These are phyloP conservation scores for Notocelia uddmanniana DNA, from an alignment of 2,888 invertebrate species.

Conservation along the genomic window DNA sequence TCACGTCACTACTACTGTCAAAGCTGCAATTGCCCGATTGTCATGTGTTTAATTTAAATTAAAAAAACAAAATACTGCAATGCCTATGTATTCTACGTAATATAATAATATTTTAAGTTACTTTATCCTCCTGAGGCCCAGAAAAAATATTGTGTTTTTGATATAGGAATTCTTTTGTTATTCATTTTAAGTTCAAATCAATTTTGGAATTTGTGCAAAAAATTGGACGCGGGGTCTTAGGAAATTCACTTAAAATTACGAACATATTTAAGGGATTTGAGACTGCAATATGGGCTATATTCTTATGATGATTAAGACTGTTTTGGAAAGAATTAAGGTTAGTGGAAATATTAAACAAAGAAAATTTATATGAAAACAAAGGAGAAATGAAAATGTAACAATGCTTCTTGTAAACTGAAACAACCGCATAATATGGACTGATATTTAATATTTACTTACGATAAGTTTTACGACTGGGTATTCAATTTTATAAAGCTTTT, in stretches of 20 bases:
- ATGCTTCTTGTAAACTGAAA: not conserved
- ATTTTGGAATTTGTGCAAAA: no score
- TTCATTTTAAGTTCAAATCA: no score
- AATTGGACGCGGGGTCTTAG: no score
- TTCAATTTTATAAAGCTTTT: no score
- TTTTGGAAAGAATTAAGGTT: conserved; percentile 59
- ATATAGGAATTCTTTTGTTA: no score
- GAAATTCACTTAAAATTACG: no score
- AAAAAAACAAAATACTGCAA: conserved; percentile 1
- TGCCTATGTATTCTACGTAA: not conserved
- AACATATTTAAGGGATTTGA: no score
- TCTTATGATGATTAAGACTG: conserved; percentile 52
- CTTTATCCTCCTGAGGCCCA: no score
- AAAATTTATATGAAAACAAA: not conserved
- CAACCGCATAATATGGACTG: not conserved
- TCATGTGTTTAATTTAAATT: not conserved
- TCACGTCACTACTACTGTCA: conserved; percentile 14
- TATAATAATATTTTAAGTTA: not conserved
- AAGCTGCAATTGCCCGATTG: not conserved
- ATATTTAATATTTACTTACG: not conserved
- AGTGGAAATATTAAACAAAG: conserved; percentile 38
- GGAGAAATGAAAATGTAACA: not conserved
- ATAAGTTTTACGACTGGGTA: not conserved
- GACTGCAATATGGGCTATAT: conserved; percentile 55
- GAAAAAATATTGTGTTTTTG: no score